A percentile compares a stretch with the other conserved stretches of the same genome.
phyloP scores from a whole-genome alignment of 1,140 invertebrate genomes.

The Leptinotarsa lineolata region DNA sequence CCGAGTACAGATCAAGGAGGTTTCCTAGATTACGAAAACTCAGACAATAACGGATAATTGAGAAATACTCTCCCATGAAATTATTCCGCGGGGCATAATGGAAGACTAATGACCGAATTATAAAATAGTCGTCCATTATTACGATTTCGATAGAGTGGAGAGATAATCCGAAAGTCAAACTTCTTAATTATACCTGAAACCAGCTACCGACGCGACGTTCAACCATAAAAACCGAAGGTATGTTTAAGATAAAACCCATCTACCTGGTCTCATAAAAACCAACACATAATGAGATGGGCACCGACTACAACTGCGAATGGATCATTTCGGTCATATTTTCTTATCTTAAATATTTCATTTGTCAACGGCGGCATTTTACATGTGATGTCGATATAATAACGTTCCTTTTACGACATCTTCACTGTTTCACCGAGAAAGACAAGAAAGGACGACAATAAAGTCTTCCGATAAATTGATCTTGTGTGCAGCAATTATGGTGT shows the following conservation, averaged over 20 bases:
- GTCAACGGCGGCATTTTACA: conserved; percentile 17
- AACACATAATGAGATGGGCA: conserved; percentile 1
- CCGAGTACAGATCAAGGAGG: background rate
- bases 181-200: conserved; percentile 28
- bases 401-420: conserved; percentile 19
- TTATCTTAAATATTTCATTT: conserved; percentile 27
- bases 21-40: background rate
- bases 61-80: background rate
- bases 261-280: conserved; percentile 5
- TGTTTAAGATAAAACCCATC: conserved; percentile 11
- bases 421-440: background rate
- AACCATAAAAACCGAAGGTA: conserved; percentile 10
- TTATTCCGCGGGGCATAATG: background rate
- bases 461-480: background rate
- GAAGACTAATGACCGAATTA: conserved; percentile 5
- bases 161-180: conserved; percentile 26
- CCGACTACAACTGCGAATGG: conserved; percentile 11
- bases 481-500: background rate
- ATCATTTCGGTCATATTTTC: conserved; percentile 20
- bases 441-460: conserved; percentile 11
- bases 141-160: conserved; percentile 12
- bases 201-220: background rate
- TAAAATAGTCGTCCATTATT: conserved; percentile 6
- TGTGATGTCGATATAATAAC: conserved; percentile 23
- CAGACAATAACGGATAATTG: conserved; percentile 8